Conservation (phyloP, 2,888 invertebrate species). For the Dicyrtomina minuta region DNA sequence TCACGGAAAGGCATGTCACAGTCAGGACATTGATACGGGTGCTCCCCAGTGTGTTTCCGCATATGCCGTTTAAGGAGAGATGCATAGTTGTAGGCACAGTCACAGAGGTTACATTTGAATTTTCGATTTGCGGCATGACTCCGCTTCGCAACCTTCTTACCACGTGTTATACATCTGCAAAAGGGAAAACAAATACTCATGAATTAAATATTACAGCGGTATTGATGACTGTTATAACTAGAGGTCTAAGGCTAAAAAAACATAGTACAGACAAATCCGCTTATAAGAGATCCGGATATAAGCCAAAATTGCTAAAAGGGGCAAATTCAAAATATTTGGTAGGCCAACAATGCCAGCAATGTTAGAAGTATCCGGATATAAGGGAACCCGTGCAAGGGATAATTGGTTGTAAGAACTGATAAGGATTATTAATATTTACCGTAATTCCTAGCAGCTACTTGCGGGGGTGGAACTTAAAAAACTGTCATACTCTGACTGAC, state of each 20-base stretch:
- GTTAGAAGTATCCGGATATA: too few relatives aligned
- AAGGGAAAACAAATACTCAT: not conserved
- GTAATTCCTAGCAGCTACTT: too few relatives aligned
- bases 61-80: slow-evolving; percentile 48
- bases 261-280: not conserved
- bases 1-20: slow-evolving; percentile 51
- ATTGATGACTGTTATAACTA: not conserved
- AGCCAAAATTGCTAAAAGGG: not conserved
- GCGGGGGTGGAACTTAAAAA: too few relatives aligned
- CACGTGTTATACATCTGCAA: slow-evolving; percentile 46
- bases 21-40: slow-evolving; percentile 47
- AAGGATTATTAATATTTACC: too few relatives aligned
- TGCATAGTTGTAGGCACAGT: slow-evolving; percentile 52
- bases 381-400: too few relatives aligned
- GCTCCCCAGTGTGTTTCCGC: slow-evolving; percentile 36
- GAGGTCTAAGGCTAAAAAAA: not conserved
- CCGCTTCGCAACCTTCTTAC: slow-evolving; percentile 50
- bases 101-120: slow-evolving; percentile 48
- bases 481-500: not conserved
- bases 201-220: not conserved
- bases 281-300: not conserved
- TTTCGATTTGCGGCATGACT: slow-evolving; percentile 50
- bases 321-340: too few relatives aligned
- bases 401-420: too few relatives aligned
- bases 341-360: too few relatives aligned